Evolutionary conservation across 2,888 invertebrate species (phyloP), one percentile per base, ranked within the genome.

Genomic region (Epinotia bilunana): DNA sequence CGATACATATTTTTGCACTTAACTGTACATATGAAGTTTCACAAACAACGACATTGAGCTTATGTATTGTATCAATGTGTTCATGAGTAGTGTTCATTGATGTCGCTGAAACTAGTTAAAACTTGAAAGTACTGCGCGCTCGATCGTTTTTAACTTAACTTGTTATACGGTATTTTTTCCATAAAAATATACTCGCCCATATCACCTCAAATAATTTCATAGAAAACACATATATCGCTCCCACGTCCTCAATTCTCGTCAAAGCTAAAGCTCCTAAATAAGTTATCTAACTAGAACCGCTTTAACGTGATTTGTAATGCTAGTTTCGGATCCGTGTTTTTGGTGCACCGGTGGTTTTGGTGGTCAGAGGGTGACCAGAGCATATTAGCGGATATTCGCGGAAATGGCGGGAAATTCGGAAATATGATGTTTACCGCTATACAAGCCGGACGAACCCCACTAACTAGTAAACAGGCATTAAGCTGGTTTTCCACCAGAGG

Each of bases 21-120:
- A n/a, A n/a, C n/a, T n/a, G n/a, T n/a, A n/a, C 65, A 55, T 73
- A 70, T 49, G 46, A 49, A 46, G 55, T 63, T 53, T 61, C n/a
- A 13, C 63, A 71, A 49, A 68, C 67, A 69, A 61, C 53, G 53
- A 63, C n/a, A 23, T 67, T 39, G 53, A 11, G 49, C 49, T 49
- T 9, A 49, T 49, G 49, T 16, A 46, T 43, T n/a, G n/a, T n/a
- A n/a, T n/a, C n/a, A n/a, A n/a, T n/a, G n/a, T n/a, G n/a, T n/a
- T 43, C 43, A 43, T 43, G 43, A 12, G 12, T 43, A 43, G 33
- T 39, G 39, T 39, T 39, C 39, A 39, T 9, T 9, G 39, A 39
- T 39, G 9, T 1, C 39, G 9, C 39, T 39, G 9, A 9, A 9
- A 39, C 39, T 39, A 39, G 39, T 46, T 13, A 13, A 46, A 46